Conservation (phyloP, 1,140 invertebrate genomes). For the Limonius californicus region DNA sequence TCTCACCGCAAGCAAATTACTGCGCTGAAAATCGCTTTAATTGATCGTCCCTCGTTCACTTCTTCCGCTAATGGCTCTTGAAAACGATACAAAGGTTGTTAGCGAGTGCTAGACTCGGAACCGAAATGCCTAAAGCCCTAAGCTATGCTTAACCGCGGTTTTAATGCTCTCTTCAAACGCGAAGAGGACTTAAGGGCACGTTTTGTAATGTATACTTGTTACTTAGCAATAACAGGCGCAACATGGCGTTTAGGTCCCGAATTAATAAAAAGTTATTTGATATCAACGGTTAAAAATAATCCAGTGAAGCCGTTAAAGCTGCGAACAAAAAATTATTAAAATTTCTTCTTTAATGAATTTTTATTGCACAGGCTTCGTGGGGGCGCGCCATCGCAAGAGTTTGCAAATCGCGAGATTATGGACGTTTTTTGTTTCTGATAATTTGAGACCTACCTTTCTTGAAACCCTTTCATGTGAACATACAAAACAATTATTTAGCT, state of each 20-base stretch:
- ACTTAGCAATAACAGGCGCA: background rate
- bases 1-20: background rate
- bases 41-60: conserved; percentile 36
- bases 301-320: too few relatives aligned
- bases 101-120: background rate
- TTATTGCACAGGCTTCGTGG: too few relatives aligned
- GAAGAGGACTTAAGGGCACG: background rate
- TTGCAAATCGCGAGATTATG: too few relatives aligned
- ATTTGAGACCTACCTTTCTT: too few relatives aligned
- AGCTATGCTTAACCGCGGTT: conserved; percentile 4
- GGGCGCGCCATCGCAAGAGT: too few relatives aligned
- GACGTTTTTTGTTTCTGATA: too few relatives aligned
- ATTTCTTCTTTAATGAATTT: too few relatives aligned
- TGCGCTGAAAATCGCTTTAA: conserved; percentile 29
- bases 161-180: conserved; percentile 4
- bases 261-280: background rate
- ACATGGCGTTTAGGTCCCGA: background rate
- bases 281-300: background rate
- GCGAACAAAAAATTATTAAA: too few relatives aligned
- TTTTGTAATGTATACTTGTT: too few relatives aligned
- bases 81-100: conserved; percentile 35
- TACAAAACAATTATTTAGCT: too few relatives aligned
- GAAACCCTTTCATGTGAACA: too few relatives aligned
- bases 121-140: conserved; percentile 6
- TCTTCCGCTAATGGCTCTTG: conserved; percentile 38